These are phyloP conservation scores for Aphelenchoides fujianensis DNA, from an alignment of 1,140 invertebrate genomes.

Conservation along the genomic window DNA sequence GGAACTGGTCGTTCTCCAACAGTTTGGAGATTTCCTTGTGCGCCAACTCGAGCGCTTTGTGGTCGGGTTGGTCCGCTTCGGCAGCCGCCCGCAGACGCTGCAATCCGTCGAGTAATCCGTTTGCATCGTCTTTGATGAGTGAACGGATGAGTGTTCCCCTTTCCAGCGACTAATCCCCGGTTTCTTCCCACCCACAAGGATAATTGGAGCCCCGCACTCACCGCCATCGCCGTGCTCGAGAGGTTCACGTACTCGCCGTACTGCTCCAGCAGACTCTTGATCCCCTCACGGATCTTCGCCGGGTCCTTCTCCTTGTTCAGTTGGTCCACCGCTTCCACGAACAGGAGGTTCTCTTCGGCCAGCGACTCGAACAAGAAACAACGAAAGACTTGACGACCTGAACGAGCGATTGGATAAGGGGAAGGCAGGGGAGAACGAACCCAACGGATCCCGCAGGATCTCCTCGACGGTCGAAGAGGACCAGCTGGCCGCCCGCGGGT, in stretches of 20 bases:
- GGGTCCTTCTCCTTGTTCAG: conserved; percentile 55
- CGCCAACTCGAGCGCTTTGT: conserved; percentile 48
- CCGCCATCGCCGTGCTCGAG: conserved; percentile 51
- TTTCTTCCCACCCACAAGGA: not conserved
- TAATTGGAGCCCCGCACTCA: conserved; percentile 25
- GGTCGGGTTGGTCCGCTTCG: conserved; percentile 37
- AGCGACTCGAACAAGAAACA: conserved; percentile 56
- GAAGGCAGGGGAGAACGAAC: too few species aligned
- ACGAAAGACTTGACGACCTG: conserved; percentile 54
- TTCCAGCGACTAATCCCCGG: not conserved
- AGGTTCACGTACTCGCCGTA: conserved; percentile 54
- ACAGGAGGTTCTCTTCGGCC: conserved; percentile 59
- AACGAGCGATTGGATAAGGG: not conserved
- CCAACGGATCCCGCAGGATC: conserved; percentile 54
- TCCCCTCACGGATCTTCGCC: conserved; percentile 40
- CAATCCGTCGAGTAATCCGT: conserved; percentile 25
- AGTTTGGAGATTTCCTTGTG: conserved; percentile 56
- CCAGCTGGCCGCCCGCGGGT: conserved; percentile 58
- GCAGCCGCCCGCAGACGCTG: conserved; percentile 45
- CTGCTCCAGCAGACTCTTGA: conserved; percentile 50
- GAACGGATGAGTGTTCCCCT: conserved; percentile 22
- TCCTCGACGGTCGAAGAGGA: conserved; percentile 52
- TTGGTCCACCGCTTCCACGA: conserved; percentile 58
- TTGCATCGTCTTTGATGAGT: not conserved
- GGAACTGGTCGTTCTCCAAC: conserved; percentile 59